Base-by-base conservation (phyloP, 2,113 vertebrate genomes). In the Erythrocercus mccallii region DNA sequence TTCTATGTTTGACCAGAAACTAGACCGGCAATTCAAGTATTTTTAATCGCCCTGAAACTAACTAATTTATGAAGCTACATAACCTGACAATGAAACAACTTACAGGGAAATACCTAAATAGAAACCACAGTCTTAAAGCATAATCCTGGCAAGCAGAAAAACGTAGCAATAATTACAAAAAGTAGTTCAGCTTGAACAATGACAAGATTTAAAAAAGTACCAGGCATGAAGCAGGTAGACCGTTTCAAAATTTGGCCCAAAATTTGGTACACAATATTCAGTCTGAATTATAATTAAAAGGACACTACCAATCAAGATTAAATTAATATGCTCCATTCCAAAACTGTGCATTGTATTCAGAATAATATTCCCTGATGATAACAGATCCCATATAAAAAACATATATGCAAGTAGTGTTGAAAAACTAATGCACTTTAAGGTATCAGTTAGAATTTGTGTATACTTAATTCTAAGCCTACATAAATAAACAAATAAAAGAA, bases 391-490 rank as follows among this genome's bases (percentile, higher is more conserved):
- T 27, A 3, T 64, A 53, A 66, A 28, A 85, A 16, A 66, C 7
- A 40, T n/a, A 47, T 1, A 54, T 3, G 14, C 30, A 88, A 88
- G 74, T 44, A 79, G 11, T 38, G 22, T 20, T 84, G 27, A 76
- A 73, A 86, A 38, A 86, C 45, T 65, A 83, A 54, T 7, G 50
- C 23, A 51, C 68, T 66, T 77, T 19, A 54, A 65, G 28, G 35
- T 40, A 12, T 25, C 25, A 79, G 77, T 60, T 38, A 64, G 50
- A 95, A 95, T 84, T 91, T 44, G 20, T 14, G n/a, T 48, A 76
- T 18, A 66, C 58, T 80, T 94, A 94, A 88, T 81, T 95, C 51
- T 54, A 94, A 92, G 74, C 47, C 53, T 51, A 88, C 60, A 60
- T 27, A 83, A 84, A 86, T 62, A 90, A 94, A 90, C 82, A 80